Evolutionary conservation across 2,797 vertebrate species (phyloP).

Genomic region (Tragopan temminckii): DNA sequence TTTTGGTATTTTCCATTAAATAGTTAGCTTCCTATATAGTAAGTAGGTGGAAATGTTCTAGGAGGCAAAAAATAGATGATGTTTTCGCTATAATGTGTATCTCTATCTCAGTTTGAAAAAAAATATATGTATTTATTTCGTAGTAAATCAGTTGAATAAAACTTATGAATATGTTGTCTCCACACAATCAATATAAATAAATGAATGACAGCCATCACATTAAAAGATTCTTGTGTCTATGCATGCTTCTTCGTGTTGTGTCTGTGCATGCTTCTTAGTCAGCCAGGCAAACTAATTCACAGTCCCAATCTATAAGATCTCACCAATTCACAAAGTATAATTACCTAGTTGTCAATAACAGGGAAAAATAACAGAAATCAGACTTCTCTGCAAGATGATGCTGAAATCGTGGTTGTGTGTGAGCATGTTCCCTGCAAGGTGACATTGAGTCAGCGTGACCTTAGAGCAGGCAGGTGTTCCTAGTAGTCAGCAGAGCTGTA

Average conservation of each 20-base stretch:
- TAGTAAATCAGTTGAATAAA: not conserved
- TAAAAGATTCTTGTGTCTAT: not conserved
- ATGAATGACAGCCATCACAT: not conserved
- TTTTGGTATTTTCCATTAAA: not conserved
- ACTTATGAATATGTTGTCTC: not conserved
- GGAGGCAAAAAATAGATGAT: not conserved
- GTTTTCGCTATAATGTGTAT: not conserved
- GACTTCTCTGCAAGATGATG: not conserved
- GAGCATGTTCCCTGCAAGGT: not conserved
- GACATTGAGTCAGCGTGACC: constrained; percentile 31
- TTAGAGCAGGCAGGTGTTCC: constrained; percentile 32
- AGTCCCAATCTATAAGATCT: not conserved
- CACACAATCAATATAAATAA: not conserved
- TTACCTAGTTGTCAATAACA: not conserved
- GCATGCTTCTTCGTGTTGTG: not conserved
- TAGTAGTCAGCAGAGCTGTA: constrained; percentile 27
- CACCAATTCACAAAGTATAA: not conserved
- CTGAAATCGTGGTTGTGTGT: not conserved
- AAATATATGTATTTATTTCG: not conserved
- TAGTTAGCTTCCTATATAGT: not conserved
- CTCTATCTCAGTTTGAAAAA: not conserved
- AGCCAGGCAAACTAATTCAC: not conserved
- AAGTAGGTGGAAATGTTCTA: not conserved
- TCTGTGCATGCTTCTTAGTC: not conserved
- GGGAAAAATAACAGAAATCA: not conserved